Percentiles rank a stretch among this genome's conserved stretches.
These are phyloP conservation scores for Muscicapa striata DNA, from an alignment of 2,797 vertebrate genomes.

Conservation along the genomic window DNA sequence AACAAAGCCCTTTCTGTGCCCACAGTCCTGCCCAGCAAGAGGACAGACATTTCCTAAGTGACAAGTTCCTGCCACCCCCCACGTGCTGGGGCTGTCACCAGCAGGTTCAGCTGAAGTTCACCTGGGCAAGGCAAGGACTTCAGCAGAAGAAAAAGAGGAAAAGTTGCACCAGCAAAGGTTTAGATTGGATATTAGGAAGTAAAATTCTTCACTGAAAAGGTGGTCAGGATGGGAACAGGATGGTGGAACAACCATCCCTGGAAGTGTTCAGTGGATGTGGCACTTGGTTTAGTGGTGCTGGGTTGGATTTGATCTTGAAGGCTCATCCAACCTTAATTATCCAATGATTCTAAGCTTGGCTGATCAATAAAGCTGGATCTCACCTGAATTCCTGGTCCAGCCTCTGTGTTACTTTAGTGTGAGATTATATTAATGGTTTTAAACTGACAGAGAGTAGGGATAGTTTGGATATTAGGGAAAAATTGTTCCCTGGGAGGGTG, in stretches of 20 bases:
- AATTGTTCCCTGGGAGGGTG: accelerated
- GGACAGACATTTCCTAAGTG: accelerated
- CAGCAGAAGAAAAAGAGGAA: background rate
- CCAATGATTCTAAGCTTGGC: accelerated
- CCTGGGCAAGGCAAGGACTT: background rate
- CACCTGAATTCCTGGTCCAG: accelerated
- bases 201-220: background rate
- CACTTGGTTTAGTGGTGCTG: background rate
- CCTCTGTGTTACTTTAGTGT: accelerated
- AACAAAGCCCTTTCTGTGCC: background rate
- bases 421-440: background rate
- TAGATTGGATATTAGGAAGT: background rate
- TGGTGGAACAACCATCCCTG: background rate
- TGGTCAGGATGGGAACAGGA: background rate
- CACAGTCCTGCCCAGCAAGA: background rate
- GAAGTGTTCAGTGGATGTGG: background rate
- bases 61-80: background rate
- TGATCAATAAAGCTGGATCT: background rate
- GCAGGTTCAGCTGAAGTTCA: background rate
- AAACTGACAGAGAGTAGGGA: accelerated
- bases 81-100: background rate
- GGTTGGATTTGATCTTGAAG: background rate
- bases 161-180: background rate
- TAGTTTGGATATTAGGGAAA: accelerated
- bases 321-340: background rate